Base-by-base conservation (phyloP, 2,113 vertebrate species). In the Takifugu flavidus region DNA sequence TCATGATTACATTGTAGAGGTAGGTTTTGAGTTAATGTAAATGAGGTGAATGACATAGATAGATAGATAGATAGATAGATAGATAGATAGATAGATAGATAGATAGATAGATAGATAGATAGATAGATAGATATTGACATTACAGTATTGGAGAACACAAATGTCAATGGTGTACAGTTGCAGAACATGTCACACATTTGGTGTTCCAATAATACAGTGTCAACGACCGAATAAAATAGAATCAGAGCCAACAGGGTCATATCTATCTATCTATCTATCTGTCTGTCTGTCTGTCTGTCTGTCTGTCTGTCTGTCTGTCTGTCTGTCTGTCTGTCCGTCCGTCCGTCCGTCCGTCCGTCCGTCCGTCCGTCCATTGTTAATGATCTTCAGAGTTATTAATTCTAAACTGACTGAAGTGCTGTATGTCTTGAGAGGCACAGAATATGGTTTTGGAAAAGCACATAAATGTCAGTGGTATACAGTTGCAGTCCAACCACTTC, bases 381-480 rank as follows among this genome's bases (percentile, higher is more conserved):
- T 58, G 47, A 51, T 54, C 53, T 58, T 26, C 10, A 28, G 10
- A 61, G 29, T 55, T 56, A 61, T 14, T 45, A 29, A 25, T 43
- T 49, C 25, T 56, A 49, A 25, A 53, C 46, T 65, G 26, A 27
- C 6, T 46, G 6, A 14, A 59, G 49, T 14, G 13, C 45, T 14
- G 13, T 46, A 15, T 49, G 25, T 29, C 7, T 49, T 62, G 27
- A 44, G 29, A 66, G 55, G 43, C 27, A 47, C 61, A 57, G 62
- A 56, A 53, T 29, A 12, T 44, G 53, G 53, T 79, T 73, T 75
- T 78, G 80, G 82, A 83, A 72, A 81, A 78, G 75, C 72, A 66
- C 70, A 4, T 74, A 78, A 86, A 84, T 86, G 83, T 84, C 82
- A 87, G 73, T 78, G 79, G 82, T 79, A 76, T 84, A 82, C 49